Conservation (phyloP, 2,113 vertebrate species). For the Toxotes chatareus region DNA sequence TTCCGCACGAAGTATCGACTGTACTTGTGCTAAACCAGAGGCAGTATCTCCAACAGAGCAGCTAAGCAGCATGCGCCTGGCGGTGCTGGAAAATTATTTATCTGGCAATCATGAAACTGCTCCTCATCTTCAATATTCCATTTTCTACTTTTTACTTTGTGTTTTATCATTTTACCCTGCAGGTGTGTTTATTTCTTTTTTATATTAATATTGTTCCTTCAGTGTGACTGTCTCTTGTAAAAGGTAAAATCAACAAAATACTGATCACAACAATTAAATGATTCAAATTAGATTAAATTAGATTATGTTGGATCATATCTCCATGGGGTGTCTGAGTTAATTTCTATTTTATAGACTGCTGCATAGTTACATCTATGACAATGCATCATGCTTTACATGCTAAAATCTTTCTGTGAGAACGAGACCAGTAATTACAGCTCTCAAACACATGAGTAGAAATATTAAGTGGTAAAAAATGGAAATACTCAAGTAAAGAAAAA, state of each 20-base stretch:
- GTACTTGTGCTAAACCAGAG: too few relatives aligned
- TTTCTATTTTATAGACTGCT: too few relatives aligned
- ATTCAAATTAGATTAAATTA: not conserved
- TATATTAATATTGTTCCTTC: not conserved
- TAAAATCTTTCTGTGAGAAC: too few relatives aligned
- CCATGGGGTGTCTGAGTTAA: too few relatives aligned
- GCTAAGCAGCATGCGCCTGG: not conserved
- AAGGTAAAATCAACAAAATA: not conserved
- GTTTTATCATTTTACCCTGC: not conserved
- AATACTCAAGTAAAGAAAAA: not conserved
- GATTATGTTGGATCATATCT: too few relatives aligned
- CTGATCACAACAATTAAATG: not conserved
- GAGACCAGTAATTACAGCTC: too few relatives aligned
- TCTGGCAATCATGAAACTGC: not conserved
- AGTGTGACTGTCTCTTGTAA: not conserved
- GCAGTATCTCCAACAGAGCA: not conserved
- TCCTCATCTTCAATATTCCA: not conserved
- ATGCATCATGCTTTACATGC: too few relatives aligned
- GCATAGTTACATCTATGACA: too few relatives aligned
- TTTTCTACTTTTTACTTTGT: not conserved
- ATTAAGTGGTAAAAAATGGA: not conserved
- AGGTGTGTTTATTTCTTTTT: too few relatives aligned
- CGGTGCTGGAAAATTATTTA: slow-evolving; percentile 4
- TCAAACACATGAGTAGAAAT: too few relatives aligned
- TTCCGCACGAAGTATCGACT: not conserved